Conservation (phyloP, 1,140 invertebrate species). For the Batillaria attramentaria region DNA sequence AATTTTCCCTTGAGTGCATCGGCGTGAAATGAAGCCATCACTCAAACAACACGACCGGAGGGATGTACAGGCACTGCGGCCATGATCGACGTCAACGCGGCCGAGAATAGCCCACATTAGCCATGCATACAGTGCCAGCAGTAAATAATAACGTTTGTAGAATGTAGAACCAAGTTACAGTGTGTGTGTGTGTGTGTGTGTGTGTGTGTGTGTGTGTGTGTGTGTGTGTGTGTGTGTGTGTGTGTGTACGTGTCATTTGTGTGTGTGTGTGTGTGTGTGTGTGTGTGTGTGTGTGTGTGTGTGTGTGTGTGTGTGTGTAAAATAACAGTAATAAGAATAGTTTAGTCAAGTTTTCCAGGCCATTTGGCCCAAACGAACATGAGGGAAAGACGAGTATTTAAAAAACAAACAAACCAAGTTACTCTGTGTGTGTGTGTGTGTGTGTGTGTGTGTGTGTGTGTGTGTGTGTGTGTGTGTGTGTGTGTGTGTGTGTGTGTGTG, state of each 20-base stretch:
- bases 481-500: constrained; percentile 10
- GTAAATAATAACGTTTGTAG: no score
- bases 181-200: not conserved
- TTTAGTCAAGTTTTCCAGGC: not conserved
- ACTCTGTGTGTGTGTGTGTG: not conserved
- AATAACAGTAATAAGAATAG: not conserved
- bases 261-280: constrained; percentile 9
- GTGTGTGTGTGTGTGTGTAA: not conserved
- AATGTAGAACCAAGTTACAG: no score
- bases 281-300: constrained; percentile 10
- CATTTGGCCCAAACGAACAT: not conserved
- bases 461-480: no score
- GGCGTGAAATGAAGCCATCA: no score
- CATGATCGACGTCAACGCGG: no score
- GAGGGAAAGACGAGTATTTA: not conserved
- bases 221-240: constrained; percentile 1
- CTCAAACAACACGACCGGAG: no score
- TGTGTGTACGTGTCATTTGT: constrained; percentile 5
- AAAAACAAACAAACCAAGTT: not conserved
- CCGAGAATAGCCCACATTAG: no score
- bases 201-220: not conserved
- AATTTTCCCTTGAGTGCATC: no score
- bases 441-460: no score
- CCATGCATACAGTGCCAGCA: no score
- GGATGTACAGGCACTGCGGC: no score